These are phyloP conservation scores for Coreius guichenoti DNA, from an alignment of 2,797 vertebrate genomes.

Conservation along the genomic window DNA sequence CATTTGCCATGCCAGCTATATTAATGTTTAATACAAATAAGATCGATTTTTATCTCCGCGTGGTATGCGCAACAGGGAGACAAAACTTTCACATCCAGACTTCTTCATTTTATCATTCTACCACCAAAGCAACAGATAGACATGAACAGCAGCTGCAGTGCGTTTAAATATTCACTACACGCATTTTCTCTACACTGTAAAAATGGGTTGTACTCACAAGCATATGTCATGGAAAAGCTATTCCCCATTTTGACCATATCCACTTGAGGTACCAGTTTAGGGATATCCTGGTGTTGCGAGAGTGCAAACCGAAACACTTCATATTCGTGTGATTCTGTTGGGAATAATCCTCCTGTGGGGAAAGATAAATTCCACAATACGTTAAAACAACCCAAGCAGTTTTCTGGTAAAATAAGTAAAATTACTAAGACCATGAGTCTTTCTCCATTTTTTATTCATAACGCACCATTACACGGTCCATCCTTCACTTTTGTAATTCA, in stretches of 20 bases:
- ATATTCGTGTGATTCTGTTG: slow-evolving; percentile 98
- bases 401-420: slow-evolving; percentile 8
- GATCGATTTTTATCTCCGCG: not conserved
- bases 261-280: slow-evolving; percentile 98
- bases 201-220: slow-evolving; percentile 86
- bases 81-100: slow-evolving; percentile 44
- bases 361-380: slow-evolving; percentile 53
- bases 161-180: not conserved
- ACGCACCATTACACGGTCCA: not conserved
- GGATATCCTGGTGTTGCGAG: slow-evolving; percentile 96
- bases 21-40: not conserved
- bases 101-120: slow-evolving; percentile 3
- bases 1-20: not conserved
- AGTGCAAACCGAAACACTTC: slow-evolving; percentile 97
- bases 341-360: slow-evolving; percentile 94
- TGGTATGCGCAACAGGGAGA: slow-evolving; percentile 51
- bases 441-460: not conserved
- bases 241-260: slow-evolving; percentile 98
- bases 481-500: slow-evolving; percentile 51
- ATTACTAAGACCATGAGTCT: not conserved
- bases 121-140: slow-evolving; percentile 5
- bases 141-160: not conserved
- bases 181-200: slow-evolving; percentile 12
- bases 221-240: slow-evolving; percentile 99
- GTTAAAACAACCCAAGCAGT: slow-evolving; percentile 6